phyloP scores from a whole-genome alignment of 2,113 vertebrate genomes.

The Labrus mixtus region DNA sequence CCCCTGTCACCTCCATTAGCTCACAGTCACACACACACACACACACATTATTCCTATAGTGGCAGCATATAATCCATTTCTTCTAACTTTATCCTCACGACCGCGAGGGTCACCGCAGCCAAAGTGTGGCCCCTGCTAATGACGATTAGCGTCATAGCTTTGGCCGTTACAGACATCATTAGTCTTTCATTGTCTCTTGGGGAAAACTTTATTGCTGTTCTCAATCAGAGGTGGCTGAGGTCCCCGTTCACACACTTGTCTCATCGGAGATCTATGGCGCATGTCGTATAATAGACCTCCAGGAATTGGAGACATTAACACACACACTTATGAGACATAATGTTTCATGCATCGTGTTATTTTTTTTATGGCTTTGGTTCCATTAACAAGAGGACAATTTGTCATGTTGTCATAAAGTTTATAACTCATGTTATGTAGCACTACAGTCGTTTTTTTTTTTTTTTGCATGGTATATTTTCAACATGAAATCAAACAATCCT shows the following conservation, averaged over 20 bases:
- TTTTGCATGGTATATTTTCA: not conserved
- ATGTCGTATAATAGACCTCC: constrained; percentile 34
- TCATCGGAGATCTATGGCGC: constrained; percentile 46
- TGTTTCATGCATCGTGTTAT: constrained; percentile 34
- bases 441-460: not conserved
- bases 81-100: constrained; percentile 1
- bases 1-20: constrained; percentile 49
- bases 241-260: constrained; percentile 24
- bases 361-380: constrained; percentile 29
- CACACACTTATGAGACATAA: constrained; percentile 12
- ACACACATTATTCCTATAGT: constrained; percentile 9
- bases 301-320: constrained; percentile 38
- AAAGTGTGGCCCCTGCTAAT: constrained; percentile 43
- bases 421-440: not conserved
- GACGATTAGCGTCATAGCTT: constrained; percentile 55
- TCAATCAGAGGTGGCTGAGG: constrained; percentile 47
- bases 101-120: constrained; percentile 31
- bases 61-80: constrained; percentile 28
- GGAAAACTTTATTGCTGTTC: constrained; percentile 49
- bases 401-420: constrained; percentile 17
- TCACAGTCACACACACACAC: constrained; percentile 25
- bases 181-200: constrained; percentile 60
- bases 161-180: constrained; percentile 62
- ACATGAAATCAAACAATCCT: not conserved
- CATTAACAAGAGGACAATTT: constrained; percentile 27